Evolutionary conservation across 2,113 vertebrate genomes (phyloP), one percentile per base, ranked within the genome.

Genomic region (Dromiciops gliroides): DNA sequence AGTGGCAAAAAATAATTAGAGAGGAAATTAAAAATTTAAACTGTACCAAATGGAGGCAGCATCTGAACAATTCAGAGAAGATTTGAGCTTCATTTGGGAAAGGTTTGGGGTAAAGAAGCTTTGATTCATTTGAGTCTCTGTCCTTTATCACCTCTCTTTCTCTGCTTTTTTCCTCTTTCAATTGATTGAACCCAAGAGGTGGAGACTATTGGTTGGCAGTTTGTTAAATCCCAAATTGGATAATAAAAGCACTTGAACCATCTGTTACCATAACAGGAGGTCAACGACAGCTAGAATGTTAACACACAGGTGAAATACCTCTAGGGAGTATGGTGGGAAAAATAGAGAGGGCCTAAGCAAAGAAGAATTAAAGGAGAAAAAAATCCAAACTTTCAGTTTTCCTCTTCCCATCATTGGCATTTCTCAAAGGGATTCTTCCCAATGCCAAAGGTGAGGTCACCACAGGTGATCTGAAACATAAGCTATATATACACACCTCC

Each of bases 241-340:
- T 92, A 95, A 95, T 93, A 94, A 95, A 97, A 96, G 93, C 52
- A 90, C 48, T 47, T 92, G 93, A 89, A 93, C 93, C 94, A 97
- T 96, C 96, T 97, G 95, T 97, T 88, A 92, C 90, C 48, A n/a
- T 1, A 37, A 0, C 94, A 91, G 90, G 94, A 95, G 97, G 92
- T 53, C 93, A 96, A 93, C 3, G 3, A n/a, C 31, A 97, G 50
- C 22, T 93, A 28, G 96, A 56, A 67, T 92, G 94, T 91, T 88
- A 96, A 90, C 90, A 95, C 24, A 89, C 92, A 93, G 96, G 95
- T 94, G 93, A 96, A 94, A 92, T 26, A 67, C 37, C 91, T 94
- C 93, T 24, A 37, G 89, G 92, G 95, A 95, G 60, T 3, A 49
- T 0, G 19, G 24, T 83, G 19, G 51, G 91, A 48, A 56, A 56